These are phyloP conservation scores for Aldabrachelys gigantea DNA, from an alignment of 2,113 vertebrate genomes.

Conservation along the genomic window DNA sequence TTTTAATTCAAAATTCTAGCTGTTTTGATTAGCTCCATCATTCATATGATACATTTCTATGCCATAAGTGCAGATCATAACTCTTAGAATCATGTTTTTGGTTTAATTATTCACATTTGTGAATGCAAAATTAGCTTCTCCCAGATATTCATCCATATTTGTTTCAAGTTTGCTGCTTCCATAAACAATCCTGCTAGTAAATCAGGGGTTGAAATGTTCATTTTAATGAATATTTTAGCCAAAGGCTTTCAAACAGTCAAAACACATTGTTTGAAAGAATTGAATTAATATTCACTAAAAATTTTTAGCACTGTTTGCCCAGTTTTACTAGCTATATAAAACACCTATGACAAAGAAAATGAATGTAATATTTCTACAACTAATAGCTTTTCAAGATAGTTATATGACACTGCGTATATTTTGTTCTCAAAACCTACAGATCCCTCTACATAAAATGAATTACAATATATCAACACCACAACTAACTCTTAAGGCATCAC, in stretches of 20 bases:
- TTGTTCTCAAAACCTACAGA: not conserved
- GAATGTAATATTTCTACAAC: not conserved
- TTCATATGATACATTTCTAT: not conserved
- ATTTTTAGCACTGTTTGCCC: constrained; percentile 9
- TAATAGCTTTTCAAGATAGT: not conserved
- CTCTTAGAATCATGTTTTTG: not conserved
- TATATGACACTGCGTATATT: not conserved
- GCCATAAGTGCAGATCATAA: not conserved
- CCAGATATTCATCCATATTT: not conserved
- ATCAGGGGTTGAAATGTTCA: not conserved
- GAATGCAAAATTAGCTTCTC: not conserved
- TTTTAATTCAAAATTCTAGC: not conserved
- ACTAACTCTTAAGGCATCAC: constrained; percentile 24
- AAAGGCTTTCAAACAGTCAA: not conserved
- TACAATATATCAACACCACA: not conserved
- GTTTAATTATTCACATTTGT: not conserved
- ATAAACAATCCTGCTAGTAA: not conserved
- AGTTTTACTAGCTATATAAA: not conserved
- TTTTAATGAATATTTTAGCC: not conserved
- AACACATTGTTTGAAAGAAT: not conserved
- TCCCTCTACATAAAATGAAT: not conserved
- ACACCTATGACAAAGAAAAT: not conserved
- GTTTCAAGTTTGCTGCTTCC: not conserved
- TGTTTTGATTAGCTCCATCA: not conserved
- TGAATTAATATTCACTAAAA: not conserved